Evolutionary conservation across 2,888 invertebrate genomes (phyloP).

Genomic region (Meghimatium bilineatum): DNA sequence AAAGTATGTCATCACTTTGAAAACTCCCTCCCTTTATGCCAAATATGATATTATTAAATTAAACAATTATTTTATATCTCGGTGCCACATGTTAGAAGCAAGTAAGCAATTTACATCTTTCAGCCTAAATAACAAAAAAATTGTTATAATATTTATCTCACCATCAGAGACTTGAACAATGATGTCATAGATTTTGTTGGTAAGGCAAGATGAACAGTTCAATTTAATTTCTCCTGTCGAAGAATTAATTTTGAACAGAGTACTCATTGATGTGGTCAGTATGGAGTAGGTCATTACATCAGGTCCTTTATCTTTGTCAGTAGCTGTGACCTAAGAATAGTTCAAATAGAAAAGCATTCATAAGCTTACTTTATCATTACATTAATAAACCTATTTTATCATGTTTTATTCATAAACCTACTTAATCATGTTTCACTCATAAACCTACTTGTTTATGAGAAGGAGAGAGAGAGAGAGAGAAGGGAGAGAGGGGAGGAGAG

Average conservation of each 20-base stretch:
- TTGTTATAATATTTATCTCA: constrained; percentile 23
- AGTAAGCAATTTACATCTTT: background rate
- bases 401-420: no score
- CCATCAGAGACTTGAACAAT: constrained; percentile 47
- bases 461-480: no score
- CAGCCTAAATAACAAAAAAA: no score
- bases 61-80: background rate
- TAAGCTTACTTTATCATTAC: no score
- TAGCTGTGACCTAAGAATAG: constrained; percentile 38
- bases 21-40: no score
- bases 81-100: background rate
- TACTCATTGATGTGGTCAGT: background rate
- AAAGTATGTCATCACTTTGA: no score
- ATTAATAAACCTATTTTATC: no score
- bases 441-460: no score
- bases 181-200: constrained; percentile 36
- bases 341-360: no score
- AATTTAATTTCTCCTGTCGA: constrained; percentile 43
- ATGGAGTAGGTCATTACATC: constrained; percentile 47
- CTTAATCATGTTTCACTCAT: no score
- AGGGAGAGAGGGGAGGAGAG: no score
- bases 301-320: constrained; percentile 45
- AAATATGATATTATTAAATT: no score
- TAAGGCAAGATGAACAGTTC: constrained; percentile 45
- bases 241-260: constrained; percentile 25